Percentiles rank a stretch among this genome's conserved stretches.
phyloP scores from a whole-genome alignment of 2,113 vertebrate genomes.

The Cygnus atratus region DNA sequence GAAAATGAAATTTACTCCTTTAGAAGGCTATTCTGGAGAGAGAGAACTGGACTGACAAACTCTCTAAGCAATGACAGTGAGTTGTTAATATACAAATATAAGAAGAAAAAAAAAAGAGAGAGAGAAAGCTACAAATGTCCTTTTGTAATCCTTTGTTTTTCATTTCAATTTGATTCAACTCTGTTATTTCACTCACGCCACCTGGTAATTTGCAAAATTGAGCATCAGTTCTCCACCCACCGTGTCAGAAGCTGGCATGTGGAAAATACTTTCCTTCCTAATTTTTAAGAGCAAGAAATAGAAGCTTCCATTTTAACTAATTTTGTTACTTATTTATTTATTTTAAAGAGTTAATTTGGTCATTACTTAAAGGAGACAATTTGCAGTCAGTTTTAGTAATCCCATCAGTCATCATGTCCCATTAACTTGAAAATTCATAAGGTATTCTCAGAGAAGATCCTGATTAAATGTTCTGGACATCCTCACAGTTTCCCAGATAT shows the following conservation, averaged over 20 bases:
- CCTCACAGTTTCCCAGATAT: background rate
- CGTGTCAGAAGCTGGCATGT: background rate
- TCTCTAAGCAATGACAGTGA: background rate
- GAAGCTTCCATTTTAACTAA: background rate
- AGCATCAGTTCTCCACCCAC: background rate
- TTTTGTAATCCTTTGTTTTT: background rate
- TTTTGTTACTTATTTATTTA: background rate
- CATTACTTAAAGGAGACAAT: background rate
- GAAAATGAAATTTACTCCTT: background rate
- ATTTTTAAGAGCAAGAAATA: background rate
- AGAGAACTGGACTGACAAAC: background rate
- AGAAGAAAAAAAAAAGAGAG: fast-evolving
- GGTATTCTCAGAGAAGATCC: background rate
- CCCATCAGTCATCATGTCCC: background rate
- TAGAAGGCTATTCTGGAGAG: background rate
- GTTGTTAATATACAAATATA: background rate
- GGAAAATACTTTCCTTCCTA: background rate
- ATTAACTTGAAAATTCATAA: background rate
- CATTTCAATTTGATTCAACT: background rate
- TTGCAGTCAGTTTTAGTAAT: background rate
- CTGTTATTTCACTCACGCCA: background rate
- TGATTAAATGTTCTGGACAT: background rate
- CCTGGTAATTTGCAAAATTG: background rate
- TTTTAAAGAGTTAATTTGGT: background rate
- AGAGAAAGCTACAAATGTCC: background rate